A percentile compares a stretch with the other conserved stretches of the same genome.
Conservation (phyloP, 2,113 vertebrate genomes). For the Jacana jacana region DNA sequence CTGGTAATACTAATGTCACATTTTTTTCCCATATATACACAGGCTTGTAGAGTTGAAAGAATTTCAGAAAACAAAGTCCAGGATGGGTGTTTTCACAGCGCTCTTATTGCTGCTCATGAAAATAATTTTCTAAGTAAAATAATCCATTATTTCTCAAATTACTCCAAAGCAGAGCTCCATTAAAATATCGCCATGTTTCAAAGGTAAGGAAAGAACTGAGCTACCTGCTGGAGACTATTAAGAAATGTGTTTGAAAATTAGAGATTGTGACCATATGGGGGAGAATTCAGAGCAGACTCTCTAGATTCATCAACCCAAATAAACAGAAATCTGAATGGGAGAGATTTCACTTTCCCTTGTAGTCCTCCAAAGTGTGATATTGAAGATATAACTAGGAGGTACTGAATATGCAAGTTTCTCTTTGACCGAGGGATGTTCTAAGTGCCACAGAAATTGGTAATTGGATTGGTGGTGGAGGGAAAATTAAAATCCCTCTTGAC, state of each 20-base stretch:
- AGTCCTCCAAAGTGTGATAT: not conserved
- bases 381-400: not conserved
- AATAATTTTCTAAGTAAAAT: not conserved
- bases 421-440: not conserved
- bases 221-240: not conserved
- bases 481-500: not conserved
- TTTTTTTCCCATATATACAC: not conserved
- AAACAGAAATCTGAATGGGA: not conserved
- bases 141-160: not conserved
- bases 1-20: not conserved
- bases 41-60: not conserved
- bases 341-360: not conserved
- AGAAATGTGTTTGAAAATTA: not conserved
- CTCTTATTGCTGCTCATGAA: not conserved
- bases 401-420: not conserved
- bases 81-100: not conserved
- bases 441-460: not conserved
- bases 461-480: not conserved
- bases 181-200: not conserved
- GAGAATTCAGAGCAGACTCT: not conserved
- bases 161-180: not conserved
- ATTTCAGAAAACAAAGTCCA: not conserved
- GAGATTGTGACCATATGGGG: not conserved
- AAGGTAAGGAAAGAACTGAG: not conserved
- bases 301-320: not conserved